Base-by-base conservation (phyloP, 2,113 vertebrate species). In the Grus americana region DNA sequence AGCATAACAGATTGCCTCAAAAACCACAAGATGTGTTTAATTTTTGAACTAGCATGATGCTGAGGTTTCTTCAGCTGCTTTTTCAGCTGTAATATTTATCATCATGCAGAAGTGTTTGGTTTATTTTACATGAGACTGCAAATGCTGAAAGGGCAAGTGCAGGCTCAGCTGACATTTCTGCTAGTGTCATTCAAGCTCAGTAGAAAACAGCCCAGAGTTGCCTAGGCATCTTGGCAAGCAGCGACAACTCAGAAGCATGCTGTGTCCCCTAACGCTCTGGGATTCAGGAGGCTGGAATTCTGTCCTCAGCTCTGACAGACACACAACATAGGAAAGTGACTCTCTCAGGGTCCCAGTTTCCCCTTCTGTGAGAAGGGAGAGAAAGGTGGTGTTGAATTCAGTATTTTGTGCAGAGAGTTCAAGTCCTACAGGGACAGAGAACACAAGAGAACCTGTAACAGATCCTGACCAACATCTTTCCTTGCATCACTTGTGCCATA, bases 141-240 rank as follows among this genome's bases (percentile, higher is more conserved):
- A 93, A 92, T 20, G 50, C 78, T 83, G 86, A 92, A 96, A 97
- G 92, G 95, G 86, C 95, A 93, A 96, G 90, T 17, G 67, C 63
- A 47, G 72, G 88, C 92, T 96, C 90, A 88, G 88, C 90, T 96
- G 88, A 96, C 93, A 86, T 88, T 95, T 90, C 90, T 94, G 95
- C 67, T 29, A n/a, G 79, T 68, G 93, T 85, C 90, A 95, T 63
- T 95, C 93, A 52, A 94, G 92, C 50, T 50, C 32, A 46, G 74
- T 3, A 72, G 66, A 32, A 61, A 74, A 23, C 61, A 71, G 80
- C 68, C 72, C 76, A 29, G 47, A 38, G 84, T 3, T 32, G 58
- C 63, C 3, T 3, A 8, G 38, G n/a, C n/a, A 79, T 38, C 93
- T 50, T 6, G 10, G 79, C 61, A 49, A 61, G 75, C 65, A 91